Percentiles rank a stretch among this genome's conserved stretches.
Evolutionary conservation across 2,797 vertebrate genomes (phyloP).

Genomic region (Schizopygopsis pylzovi): DNA sequence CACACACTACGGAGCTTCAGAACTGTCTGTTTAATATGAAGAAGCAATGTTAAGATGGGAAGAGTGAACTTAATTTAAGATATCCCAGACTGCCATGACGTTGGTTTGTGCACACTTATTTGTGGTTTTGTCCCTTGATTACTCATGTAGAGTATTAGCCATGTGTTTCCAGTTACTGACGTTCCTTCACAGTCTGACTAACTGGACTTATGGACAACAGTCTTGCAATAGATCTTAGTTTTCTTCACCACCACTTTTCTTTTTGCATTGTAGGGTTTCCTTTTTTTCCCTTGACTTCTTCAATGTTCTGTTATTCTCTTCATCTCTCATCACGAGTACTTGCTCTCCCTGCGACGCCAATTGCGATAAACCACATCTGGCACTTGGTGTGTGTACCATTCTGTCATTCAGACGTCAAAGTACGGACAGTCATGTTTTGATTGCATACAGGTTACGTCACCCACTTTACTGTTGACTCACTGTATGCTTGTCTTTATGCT

Average conservation of each 20-base stretch:
- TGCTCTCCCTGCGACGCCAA: not conserved
- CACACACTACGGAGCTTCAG: constrained; percentile 54
- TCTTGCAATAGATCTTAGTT: not conserved
- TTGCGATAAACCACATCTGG: not conserved
- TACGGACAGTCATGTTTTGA: not conserved
- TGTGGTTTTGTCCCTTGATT: constrained; percentile 21
- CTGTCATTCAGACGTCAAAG: not conserved
- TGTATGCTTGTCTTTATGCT: constrained; percentile 6
- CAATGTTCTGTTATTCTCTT: not conserved
- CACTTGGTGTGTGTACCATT: not conserved
- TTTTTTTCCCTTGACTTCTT: not conserved
- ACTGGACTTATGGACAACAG: not conserved
- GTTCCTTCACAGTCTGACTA: not conserved
- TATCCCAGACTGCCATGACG: constrained; percentile 7
- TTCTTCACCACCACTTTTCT: not conserved
- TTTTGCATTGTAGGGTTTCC: not conserved
- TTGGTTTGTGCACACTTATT: not conserved
- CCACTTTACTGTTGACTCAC: constrained; percentile 26
- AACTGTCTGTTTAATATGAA: constrained; percentile 66
- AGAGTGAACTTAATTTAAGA: constrained; percentile 59
- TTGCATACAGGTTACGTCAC: constrained; percentile 38
- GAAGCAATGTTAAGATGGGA: constrained; percentile 56
- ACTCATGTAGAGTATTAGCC: constrained; percentile 1
- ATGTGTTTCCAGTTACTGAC: not conserved
- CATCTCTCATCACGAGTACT: not conserved